phyloP scores from a whole-genome alignment of 2,797 vertebrate species.

The Ctenopoma multispine region DNA sequence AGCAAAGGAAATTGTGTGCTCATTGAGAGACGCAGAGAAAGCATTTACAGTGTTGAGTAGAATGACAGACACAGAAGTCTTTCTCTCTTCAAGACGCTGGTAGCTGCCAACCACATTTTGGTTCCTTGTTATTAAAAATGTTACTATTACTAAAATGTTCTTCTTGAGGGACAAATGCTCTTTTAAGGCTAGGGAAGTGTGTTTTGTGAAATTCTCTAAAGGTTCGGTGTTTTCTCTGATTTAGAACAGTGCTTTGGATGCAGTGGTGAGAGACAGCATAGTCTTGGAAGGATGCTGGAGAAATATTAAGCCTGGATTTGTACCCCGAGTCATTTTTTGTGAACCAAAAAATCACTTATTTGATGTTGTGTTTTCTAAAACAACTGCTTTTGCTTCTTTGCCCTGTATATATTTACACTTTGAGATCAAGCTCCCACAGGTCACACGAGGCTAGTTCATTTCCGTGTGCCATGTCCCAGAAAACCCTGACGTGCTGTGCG shows the following conservation, averaged over 20 bases:
- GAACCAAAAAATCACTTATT: slow-evolving; percentile 25
- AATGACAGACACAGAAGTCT: slow-evolving; percentile 14
- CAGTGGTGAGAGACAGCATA: slow-evolving; percentile 13
- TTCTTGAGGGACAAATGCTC: slow-evolving; percentile 36
- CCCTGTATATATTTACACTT: slow-evolving; percentile 24
- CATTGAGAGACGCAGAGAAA: slow-evolving; percentile 40
- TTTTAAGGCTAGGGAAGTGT: slow-evolving; percentile 30
- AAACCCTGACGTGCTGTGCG: slow-evolving; percentile 53
- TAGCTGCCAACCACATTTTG: slow-evolving; percentile 50
- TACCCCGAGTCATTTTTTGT: slow-evolving; percentile 20
- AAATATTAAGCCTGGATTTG: slow-evolving; percentile 48
- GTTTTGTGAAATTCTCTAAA: slow-evolving; percentile 38
- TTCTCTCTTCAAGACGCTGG: slow-evolving; percentile 26
- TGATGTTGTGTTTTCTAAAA: slow-evolving; percentile 35
- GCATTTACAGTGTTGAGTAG: slow-evolving; percentile 50
- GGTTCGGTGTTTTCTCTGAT: slow-evolving; percentile 52
- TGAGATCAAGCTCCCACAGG: slow-evolving; percentile 28
- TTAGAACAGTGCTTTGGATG: slow-evolving; percentile 34
- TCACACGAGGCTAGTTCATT: slow-evolving; percentile 75
- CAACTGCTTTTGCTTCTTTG: slow-evolving; percentile 18
- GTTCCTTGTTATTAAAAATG: too few species aligned
- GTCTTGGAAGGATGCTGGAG: slow-evolving; percentile 23
- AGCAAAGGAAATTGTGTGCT: slow-evolving; percentile 27
- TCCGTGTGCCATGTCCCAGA: slow-evolving; percentile 68
- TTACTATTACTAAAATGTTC: slow-evolving; percentile 57